Base-by-base conservation (phyloP, 1,140 invertebrate genomes). In the Bombus breviceps region DNA sequence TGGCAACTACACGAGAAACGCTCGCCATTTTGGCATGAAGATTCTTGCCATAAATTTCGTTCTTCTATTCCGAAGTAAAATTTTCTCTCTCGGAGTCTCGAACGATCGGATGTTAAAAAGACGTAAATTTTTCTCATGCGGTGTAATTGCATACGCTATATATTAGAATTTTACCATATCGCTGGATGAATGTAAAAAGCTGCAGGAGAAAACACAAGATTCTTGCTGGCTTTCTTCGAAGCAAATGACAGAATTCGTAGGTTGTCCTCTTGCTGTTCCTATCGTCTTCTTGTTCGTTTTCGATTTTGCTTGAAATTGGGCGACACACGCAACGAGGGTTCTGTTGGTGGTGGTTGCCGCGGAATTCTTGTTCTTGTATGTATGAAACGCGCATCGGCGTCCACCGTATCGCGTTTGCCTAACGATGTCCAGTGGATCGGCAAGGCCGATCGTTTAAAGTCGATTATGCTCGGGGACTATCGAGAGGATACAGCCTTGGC, bases 401-500 rank as follows among this genome's bases (percentile, higher is more conserved):
- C 66, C 47, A 2, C 83, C 69, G 78, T 79, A 85, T 80, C 79
- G 79, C 72, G 77, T 66, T 47, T 71, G 89, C 85, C 74, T 90
- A 90, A 90, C 89, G 89, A 90, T 84, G 88, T 73, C 76, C 88
- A 83, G 74, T 73, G 69, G 75, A 89, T 84, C 88, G 85, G 82
- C 85, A 87, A 89, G 88, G 88, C 81, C 86, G 86, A 90, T 90
- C 88, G 89, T 90, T 90, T 90, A 90, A 90, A 90, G 89, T 90
- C 89, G 89, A 90, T 90, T 90, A 90, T 87, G 37, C 81, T 85
- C 64, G 81, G 81, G 37, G 81, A 87, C 53, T 39, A 82, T 82
- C 78, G 89, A 83, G 76, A 78, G 15, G 57, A 59, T n/a, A 74
- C 43, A 73, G 81, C 78, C 88, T 75, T 80, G 82, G 73, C 89